Evolutionary conservation across 2,113 vertebrate genomes (phyloP).

Genomic region (Phylloscopus trochiloides): DNA sequence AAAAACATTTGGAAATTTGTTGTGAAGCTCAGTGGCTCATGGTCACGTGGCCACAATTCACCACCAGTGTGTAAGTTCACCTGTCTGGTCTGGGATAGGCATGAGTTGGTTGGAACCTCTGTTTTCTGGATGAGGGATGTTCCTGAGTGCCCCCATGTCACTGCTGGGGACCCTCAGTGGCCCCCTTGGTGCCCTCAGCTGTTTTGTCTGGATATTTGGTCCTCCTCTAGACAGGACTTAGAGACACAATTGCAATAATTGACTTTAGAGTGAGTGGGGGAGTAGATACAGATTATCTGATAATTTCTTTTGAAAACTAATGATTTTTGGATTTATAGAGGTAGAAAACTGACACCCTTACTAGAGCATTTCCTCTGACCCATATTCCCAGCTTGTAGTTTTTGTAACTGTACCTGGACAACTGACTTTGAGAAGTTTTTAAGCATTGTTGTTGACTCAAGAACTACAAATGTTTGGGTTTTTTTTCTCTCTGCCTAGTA

Average conservation of each 20-base stretch:
- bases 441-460: not conserved
- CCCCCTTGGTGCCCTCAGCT: not conserved
- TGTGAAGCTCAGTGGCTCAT: not conserved
- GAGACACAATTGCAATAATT: not conserved
- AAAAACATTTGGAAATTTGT: not conserved
- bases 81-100: not conserved
- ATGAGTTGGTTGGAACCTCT: not conserved
- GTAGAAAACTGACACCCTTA: not conserved
- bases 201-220: not conserved
- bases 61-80: not conserved
- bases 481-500: not conserved
- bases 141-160: not conserved
- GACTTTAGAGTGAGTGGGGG: not conserved
- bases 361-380: not conserved
- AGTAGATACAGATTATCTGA: not conserved
- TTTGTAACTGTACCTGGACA: not conserved
- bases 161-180: not conserved
- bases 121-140: not conserved
- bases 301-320: not conserved
- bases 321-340: not conserved
- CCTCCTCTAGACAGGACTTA: not conserved
- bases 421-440: not conserved
- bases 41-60: accelerated
- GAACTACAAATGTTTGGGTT: not conserved
- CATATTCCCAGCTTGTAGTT: not conserved